Percentiles rank a stretch among this genome's conserved stretches.
Evolutionary conservation across 2,888 invertebrate species (phyloP).

Genomic region (Torymus tubicola): DNA sequence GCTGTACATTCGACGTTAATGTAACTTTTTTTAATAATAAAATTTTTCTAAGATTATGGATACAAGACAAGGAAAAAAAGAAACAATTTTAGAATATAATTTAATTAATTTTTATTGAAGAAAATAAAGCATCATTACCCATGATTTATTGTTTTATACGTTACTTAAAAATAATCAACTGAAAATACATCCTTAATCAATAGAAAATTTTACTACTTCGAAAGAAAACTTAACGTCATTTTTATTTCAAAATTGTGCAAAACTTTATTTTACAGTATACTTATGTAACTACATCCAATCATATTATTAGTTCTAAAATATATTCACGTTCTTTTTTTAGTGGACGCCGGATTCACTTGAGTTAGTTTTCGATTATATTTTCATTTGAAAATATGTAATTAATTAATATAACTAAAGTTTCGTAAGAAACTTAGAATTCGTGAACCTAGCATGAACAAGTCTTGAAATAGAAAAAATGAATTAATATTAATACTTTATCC

Average conservation of each 20-base stretch:
- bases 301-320: conserved; percentile 42
- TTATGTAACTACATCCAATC: conserved; percentile 39
- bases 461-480: no score
- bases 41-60: conserved; percentile 15
- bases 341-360: no score
- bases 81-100: not conserved
- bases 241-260: conserved; percentile 46
- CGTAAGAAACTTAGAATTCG: no score
- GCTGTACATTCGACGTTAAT: conserved; percentile 46
- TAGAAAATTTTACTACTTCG: conserved; percentile 28
- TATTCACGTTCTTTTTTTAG: not conserved
- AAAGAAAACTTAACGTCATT: conserved; percentile 35
- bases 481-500: no score
- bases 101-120: not conserved
- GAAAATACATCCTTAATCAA: conserved; percentile 11
- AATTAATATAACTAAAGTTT: no score
- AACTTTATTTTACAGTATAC: conserved; percentile 44
- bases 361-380: no score
- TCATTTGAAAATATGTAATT: no score
- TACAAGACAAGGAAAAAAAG: not conserved
- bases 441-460: no score
- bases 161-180: not conserved
- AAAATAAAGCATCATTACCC: not conserved
- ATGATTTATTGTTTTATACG: not conserved
- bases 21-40: conserved; percentile 3